Percentiles rank a stretch among this genome's conserved stretches.
Evolutionary conservation across 2,888 invertebrate species (phyloP).

Genomic region (Bellardia bayeri): DNA sequence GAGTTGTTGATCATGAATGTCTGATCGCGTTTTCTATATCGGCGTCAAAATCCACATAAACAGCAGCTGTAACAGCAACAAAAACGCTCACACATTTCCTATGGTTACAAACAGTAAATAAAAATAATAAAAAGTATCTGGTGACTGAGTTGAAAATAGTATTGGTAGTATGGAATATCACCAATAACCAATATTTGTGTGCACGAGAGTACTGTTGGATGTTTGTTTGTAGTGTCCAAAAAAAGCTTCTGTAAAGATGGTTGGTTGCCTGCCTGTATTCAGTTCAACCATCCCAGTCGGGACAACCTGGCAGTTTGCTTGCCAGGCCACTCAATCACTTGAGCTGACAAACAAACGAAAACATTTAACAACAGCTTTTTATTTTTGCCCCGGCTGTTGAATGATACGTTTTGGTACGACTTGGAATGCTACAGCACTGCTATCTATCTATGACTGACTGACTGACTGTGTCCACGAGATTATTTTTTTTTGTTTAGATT

Average conservation of each 20-base stretch:
- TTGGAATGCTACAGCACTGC: constrained; percentile 32
- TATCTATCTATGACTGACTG: constrained; percentile 17
- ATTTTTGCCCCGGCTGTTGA: constrained; percentile 7
- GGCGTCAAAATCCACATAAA: constrained; percentile 71
- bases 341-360: constrained; percentile 68
- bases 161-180: constrained; percentile 40
- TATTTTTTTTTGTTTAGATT: constrained; percentile 50
- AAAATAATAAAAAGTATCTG: neutral
- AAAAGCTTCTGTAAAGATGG: constrained; percentile 68
- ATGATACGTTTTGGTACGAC: constrained; percentile 32
- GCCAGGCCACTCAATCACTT: constrained; percentile 67
- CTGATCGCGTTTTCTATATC: constrained; percentile 73
- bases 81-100: constrained; percentile 71
- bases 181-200: constrained; percentile 57
- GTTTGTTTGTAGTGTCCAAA: constrained; percentile 61
- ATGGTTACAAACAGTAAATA: constrained; percentile 61
- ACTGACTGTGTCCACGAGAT: constrained; percentile 47
- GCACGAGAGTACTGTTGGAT: constrained; percentile 45
- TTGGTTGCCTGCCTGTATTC: constrained; percentile 1
- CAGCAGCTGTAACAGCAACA: constrained; percentile 66
- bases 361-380: constrained; percentile 68
- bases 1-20: constrained; percentile 70
- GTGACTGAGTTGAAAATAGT: neutral
- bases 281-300: constrained; percentile 21
- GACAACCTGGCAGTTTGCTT: constrained; percentile 31